These are phyloP conservation scores for Mystacides longicornis DNA, from an alignment of 2,888 invertebrate genomes.

Conservation along the genomic window DNA sequence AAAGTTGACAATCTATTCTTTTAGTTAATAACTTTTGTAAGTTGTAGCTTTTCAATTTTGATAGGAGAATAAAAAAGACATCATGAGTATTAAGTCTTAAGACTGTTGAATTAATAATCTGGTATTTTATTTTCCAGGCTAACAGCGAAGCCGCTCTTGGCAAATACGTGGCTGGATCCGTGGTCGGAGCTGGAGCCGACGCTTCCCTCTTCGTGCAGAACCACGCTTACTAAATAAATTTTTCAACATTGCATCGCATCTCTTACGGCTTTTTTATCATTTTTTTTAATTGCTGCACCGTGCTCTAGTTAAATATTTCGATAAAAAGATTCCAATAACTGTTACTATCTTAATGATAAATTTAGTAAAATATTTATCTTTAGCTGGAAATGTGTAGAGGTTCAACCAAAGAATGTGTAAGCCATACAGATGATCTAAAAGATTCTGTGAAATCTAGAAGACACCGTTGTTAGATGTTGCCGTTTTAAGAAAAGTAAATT, in stretches of 20 bases:
- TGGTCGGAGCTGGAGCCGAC: conserved; percentile 77
- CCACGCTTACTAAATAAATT: conserved; percentile 77
- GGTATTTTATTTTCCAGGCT: conserved; percentile 50
- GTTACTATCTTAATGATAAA: not conserved
- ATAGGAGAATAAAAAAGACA: too few relatives aligned
- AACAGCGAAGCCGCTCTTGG: conserved; percentile 89
- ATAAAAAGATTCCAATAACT: not conserved
- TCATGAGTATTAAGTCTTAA: too few relatives aligned
- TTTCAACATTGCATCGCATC: not conserved
- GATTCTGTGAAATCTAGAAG: not conserved
- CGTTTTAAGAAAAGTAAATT: conserved; percentile 7
- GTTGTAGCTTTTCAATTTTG: too few relatives aligned
- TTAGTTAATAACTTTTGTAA: too few relatives aligned
- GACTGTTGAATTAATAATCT: not conserved
- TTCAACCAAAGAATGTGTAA: too few relatives aligned
- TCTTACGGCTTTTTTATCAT: conserved; percentile 6
- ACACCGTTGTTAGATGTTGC: conserved; percentile 1
- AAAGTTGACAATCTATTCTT: too few relatives aligned
- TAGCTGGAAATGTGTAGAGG: not conserved
- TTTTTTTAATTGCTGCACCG: not conserved
- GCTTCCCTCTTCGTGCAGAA: conserved; percentile 89
- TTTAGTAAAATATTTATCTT: not conserved
- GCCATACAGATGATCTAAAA: not conserved
- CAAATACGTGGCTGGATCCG: conserved; percentile 84
- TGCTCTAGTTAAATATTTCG: not conserved